phyloP scores from a whole-genome alignment of 2,888 invertebrate species.

The Pemphredon lugubris region DNA sequence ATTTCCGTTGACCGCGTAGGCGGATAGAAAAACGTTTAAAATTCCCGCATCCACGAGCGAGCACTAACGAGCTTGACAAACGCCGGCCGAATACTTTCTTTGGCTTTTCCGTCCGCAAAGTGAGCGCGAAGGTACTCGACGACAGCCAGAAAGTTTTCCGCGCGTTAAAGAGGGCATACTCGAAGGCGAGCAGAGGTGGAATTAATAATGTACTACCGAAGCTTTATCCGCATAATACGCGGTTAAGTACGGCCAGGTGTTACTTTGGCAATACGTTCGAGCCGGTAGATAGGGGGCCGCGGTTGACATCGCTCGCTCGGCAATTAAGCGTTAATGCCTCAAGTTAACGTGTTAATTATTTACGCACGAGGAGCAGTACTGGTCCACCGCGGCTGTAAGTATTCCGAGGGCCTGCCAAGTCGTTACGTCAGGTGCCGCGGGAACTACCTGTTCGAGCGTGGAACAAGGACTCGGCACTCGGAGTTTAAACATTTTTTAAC shows the following conservation, averaged over 20 bases:
- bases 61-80: not conserved
- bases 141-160: not conserved
- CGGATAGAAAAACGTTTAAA: not conserved
- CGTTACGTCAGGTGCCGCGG: too few species aligned
- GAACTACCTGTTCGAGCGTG: too few species aligned
- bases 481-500: too few species aligned
- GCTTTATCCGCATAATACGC: constrained; percentile 57
- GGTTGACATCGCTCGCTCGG: constrained; percentile 21
- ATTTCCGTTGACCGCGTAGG: not conserved
- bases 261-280: constrained; percentile 31
- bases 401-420: not conserved
- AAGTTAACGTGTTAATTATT: constrained; percentile 63
- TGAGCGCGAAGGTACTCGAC: too few species aligned
- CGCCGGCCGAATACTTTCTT: not conserved
- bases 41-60: not conserved
- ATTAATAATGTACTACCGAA: constrained; percentile 62
- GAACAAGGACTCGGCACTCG: too few species aligned
- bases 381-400: constrained; percentile 6
- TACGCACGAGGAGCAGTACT: constrained; percentile 37
- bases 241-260: constrained; percentile 62
- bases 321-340: constrained; percentile 61
- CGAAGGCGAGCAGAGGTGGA: constrained; percentile 33
- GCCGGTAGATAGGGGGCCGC: constrained; percentile 33
- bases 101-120: not conserved
- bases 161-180: not conserved